Percentiles rank a stretch among this genome's conserved stretches.
These are phyloP conservation scores for Papilio machaon DNA, from an alignment of 1,140 invertebrate species.

Conservation along the genomic window DNA sequence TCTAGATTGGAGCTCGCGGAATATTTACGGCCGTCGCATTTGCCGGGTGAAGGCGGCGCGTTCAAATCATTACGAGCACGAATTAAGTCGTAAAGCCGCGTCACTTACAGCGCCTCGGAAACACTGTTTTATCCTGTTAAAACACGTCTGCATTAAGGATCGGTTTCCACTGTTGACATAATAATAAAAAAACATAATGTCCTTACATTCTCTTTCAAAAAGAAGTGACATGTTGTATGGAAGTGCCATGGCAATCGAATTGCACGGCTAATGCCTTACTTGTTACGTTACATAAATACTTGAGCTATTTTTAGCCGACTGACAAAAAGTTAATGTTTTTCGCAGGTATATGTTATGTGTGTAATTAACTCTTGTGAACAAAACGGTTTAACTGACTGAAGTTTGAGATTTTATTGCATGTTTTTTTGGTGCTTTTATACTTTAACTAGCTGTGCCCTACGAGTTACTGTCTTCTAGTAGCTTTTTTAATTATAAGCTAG, in stretches of 20 bases:
- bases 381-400: no score
- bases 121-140: constrained; percentile 12
- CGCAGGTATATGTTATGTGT: not conserved
- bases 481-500: no score
- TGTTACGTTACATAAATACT: not conserved
- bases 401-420: not conserved
- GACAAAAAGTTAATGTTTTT: not conserved
- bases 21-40: not conserved
- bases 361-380: not conserved
- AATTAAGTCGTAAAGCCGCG: constrained; percentile 77
- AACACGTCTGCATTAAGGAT: not conserved
- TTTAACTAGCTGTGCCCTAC: no score
- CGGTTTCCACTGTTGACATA: not conserved
- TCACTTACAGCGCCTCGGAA: constrained; percentile 60
- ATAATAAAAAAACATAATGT: no score
- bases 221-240: no score
- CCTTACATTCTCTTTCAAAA: no score
- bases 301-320: not conserved
- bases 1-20: constrained; percentile 15
- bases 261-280: not conserved
- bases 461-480: no score
- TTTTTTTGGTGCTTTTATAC: no score
- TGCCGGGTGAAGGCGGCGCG: constrained; percentile 56
- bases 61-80: constrained; percentile 76
- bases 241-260: no score